Conservation (phyloP, 23 tunicate genomes). For the Trididemnum clinides region DNA sequence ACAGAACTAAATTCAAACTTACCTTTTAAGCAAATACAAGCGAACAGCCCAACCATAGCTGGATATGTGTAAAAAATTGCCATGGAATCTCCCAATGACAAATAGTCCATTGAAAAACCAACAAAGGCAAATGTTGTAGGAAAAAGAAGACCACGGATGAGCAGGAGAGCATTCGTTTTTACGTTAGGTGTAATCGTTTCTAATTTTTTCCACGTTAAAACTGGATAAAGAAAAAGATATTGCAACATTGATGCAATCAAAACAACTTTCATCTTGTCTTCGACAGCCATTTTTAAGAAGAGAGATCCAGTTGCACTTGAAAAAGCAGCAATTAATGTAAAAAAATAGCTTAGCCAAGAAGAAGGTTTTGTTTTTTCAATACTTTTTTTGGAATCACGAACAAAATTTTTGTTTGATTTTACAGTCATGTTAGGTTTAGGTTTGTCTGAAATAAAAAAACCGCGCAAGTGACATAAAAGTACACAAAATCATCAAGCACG, state of each 20-base stretch:
- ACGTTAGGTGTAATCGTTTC: neutral
- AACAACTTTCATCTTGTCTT: neutral
- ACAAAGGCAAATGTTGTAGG: neutral
- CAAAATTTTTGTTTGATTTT: too few species aligned
- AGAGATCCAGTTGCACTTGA: neutral
- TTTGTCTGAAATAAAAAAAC: too few species aligned
- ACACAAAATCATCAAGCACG: too few species aligned
- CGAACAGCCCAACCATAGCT: conserved; percentile 2
- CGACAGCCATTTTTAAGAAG: neutral
- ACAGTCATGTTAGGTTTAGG: too few species aligned
- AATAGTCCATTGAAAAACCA: neutral
- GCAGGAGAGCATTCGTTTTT: neutral
- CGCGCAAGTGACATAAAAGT: too few species aligned
- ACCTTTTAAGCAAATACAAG: conserved; percentile 41
- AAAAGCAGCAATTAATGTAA: neutral
- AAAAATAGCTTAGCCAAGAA: neutral
- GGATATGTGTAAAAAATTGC: conserved; percentile 20
- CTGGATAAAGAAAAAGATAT: neutral
- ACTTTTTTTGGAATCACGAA: too few species aligned
- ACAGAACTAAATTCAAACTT: too few species aligned
- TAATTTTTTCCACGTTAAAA: neutral
- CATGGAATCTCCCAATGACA: conserved; percentile 1
- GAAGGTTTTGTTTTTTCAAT: neutral
- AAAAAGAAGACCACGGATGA: neutral
- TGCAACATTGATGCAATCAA: neutral